Evolutionary conservation across 2,797 vertebrate species (phyloP).

Genomic region (Nannoperca obscura): DNA sequence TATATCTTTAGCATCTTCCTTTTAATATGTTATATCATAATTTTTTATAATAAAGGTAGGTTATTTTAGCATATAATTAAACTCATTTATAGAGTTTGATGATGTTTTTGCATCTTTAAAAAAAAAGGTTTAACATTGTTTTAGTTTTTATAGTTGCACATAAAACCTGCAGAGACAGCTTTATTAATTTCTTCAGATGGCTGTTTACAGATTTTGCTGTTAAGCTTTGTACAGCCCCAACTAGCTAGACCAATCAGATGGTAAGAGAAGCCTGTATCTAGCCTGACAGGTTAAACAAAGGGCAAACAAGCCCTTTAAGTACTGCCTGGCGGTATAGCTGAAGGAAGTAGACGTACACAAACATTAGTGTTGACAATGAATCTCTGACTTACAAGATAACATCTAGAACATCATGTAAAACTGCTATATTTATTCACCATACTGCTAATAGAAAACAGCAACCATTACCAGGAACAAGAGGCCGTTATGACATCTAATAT

Average conservation of each 20-base stretch:
- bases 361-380: slow-evolving; percentile 1
- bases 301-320: not conserved
- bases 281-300: not conserved
- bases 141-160: not conserved
- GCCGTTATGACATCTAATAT: slow-evolving; percentile 20
- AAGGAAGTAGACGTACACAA: not conserved
- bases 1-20: no score
- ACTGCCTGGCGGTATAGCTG: not conserved
- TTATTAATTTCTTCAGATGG: not conserved
- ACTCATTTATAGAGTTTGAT: not conserved
- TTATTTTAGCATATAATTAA: not conserved
- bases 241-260: no score
- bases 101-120: no score
- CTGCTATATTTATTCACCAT: slow-evolving; percentile 1
- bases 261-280: not conserved
- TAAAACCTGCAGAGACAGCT: not conserved
- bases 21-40: no score
- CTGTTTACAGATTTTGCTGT: not conserved
- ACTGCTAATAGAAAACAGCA: slow-evolving; percentile 20
- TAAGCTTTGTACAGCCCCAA: not conserved
- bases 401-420: slow-evolving; percentile 13
- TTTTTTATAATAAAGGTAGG: not conserved
- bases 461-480: not conserved
- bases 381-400: slow-evolving; percentile 16
- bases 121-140: no score